These are phyloP conservation scores for Palythoa caribaeorum DNA, from an alignment of 92 coral and sea anemone species.

Conservation along the genomic window DNA sequence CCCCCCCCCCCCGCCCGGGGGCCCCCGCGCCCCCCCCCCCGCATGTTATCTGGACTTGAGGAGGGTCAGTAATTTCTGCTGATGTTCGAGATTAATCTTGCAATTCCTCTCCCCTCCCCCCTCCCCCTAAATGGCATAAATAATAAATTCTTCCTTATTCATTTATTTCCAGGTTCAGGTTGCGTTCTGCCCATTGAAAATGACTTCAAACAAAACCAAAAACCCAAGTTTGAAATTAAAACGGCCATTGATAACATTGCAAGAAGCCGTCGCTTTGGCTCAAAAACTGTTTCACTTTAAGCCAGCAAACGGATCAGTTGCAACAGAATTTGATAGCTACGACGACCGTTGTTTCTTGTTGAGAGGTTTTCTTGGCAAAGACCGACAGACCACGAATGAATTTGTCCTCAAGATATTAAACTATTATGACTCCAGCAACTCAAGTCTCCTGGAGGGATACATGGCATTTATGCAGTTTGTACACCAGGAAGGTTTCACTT, in stretches of 20 bases:
- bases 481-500: constrained; percentile 56
- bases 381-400: constrained; percentile 26
- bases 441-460: constrained; percentile 65
- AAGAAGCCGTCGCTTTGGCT: constrained; percentile 68
- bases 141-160: background rate
- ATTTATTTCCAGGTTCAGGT: constrained; percentile 10
- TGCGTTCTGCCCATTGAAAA: background rate
- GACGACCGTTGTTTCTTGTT: constrained; percentile 82
- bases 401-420: constrained; percentile 81
- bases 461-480: constrained; percentile 61
- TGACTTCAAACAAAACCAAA: background rate
- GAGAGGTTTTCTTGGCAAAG: constrained; percentile 41
- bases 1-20: too few relatives aligned
- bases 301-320: constrained; percentile 27
- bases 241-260: constrained; percentile 63
- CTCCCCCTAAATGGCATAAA: too few relatives aligned
- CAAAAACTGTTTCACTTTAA: constrained; percentile 62
- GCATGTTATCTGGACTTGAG: too few relatives aligned
- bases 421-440: constrained; percentile 57
- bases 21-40: too few relatives aligned
- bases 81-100: too few relatives aligned
- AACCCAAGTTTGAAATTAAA: background rate
- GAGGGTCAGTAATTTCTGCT: too few relatives aligned
- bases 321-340: constrained; percentile 77
- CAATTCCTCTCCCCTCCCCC: too few relatives aligned